Base-by-base conservation (phyloP, 2,797 vertebrate genomes). In the Myotis planiceps region DNA sequence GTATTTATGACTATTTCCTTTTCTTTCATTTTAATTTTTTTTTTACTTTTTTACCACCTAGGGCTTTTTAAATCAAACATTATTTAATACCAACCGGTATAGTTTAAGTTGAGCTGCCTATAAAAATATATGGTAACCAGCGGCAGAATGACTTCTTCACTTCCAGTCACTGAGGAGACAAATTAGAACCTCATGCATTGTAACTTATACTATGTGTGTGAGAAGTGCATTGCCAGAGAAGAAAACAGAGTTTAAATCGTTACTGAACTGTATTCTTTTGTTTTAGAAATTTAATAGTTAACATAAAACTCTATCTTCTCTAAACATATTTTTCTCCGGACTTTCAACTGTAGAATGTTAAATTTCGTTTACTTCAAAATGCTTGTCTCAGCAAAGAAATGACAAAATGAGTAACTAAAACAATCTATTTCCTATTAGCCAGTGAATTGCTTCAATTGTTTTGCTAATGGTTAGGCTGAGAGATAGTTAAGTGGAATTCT, bases 381-480 rank as follows among this genome's bases (percentile, higher is more conserved):
- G 81, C 89, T 95, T 88, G 6, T 79, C 76, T 95, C 95, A 96
- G 89, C 95, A 95, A 94, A 94, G 78, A 89, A 91, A 94, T 58
- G 39, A 68, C 49, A 93, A 86, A 92, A 83, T 80, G 71, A 90
- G 32, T 78, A 87, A 87, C 68, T 72, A 60, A 96, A 90, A 34
- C 49, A 95, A 89, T 89, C 37, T 95, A 60, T 93, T 97, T 96
- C 69, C 95, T 92, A 89, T 95, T 95, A 91, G 86, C 27, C 68
- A 45, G 60, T 69, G 87, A 94, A 32, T 74, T 90, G 71, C 71
- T 95, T 89, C 76, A 51, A 42, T 80, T 82, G 66, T 88, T 95
- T 95, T 58, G 29, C 86, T 96, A 96, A 92, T 92, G 93, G 81
- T 95, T 94, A 87, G 37, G 83, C 81, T 93, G 80, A 94, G 72